Percentiles rank a stretch among this genome's conserved stretches.
phyloP scores from a whole-genome alignment of 2,113 vertebrate species.

The Bos indicus region DNA sequence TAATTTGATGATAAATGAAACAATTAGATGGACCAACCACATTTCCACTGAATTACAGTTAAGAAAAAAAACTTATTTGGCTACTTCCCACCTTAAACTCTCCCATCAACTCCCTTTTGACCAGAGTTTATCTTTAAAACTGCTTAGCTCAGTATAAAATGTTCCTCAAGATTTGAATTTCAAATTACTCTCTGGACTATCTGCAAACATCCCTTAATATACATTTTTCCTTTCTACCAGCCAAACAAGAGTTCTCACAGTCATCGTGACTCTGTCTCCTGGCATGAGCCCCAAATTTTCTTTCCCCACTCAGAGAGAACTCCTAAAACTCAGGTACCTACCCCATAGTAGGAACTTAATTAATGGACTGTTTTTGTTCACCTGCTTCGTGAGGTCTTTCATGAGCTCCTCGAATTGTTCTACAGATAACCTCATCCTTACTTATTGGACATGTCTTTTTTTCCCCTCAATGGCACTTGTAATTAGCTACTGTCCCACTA shows the following conservation, averaged over 20 bases:
- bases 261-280: neutral
- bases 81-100: neutral
- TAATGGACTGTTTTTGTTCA: neutral
- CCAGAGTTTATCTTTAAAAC: neutral
- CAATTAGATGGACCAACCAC: neutral
- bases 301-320: neutral
- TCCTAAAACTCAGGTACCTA: neutral
- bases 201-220: neutral
- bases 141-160: neutral
- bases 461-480: neutral
- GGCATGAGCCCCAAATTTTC: neutral
- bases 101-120: neutral
- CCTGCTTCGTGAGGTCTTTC: neutral
- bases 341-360: neutral
- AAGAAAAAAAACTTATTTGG: neutral
- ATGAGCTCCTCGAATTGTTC: neutral
- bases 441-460: rapidly evolving
- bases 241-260: neutral
- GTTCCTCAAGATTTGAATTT: neutral
- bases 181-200: neutral
- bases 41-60: neutral
- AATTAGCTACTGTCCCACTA: neutral
- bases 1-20: neutral
- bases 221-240: neutral
- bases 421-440: neutral